Conservation (phyloP, 1,140 invertebrate genomes). For the Pseudachorutes palmiensis region DNA sequence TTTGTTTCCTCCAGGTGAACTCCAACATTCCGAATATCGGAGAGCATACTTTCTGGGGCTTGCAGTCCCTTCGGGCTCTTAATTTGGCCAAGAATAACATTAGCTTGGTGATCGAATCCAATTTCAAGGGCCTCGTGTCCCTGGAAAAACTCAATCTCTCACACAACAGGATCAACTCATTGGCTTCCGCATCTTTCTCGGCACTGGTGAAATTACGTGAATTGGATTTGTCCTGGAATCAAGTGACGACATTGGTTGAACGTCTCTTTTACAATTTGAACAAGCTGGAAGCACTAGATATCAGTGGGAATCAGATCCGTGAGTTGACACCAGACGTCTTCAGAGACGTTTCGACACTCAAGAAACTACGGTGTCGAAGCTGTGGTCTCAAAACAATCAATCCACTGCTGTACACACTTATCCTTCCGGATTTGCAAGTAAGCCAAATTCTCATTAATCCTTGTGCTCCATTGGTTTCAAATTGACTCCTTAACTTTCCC, state of each 20-base stretch:
- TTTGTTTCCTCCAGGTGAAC: too few species aligned
- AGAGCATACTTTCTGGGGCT: conserved; percentile 65
- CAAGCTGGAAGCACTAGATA: conserved; percentile 57
- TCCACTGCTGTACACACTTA: conserved; percentile 63
- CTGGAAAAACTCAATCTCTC: conserved; percentile 46
- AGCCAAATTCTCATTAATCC: not conserved
- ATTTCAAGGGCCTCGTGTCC: conserved; percentile 42
- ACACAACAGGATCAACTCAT: conserved; percentile 47
- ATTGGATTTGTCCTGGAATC: conserved; percentile 61
- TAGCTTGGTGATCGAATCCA: conserved; percentile 50
- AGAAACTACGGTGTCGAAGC: conserved; percentile 57
- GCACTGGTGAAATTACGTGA: conserved; percentile 55
- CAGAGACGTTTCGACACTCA: conserved; percentile 58
- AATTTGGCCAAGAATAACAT: conserved; percentile 70
- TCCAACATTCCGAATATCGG: conserved; percentile 70
- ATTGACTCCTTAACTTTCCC: conserved; percentile 6
- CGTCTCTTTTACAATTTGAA: conserved; percentile 58
- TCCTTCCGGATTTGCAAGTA: conserved; percentile 51
- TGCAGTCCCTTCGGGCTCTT: conserved; percentile 56
- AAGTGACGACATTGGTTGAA: conserved; percentile 57
- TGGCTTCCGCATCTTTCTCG: conserved; percentile 61
- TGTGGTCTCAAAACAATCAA: conserved; percentile 64
- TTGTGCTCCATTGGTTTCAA: too few species aligned
- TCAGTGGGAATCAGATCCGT: conserved; percentile 62
- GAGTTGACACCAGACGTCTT: conserved; percentile 66